Evolutionary conservation across 2,888 invertebrate species (phyloP).

Genomic region (Phengaris alcon): DNA sequence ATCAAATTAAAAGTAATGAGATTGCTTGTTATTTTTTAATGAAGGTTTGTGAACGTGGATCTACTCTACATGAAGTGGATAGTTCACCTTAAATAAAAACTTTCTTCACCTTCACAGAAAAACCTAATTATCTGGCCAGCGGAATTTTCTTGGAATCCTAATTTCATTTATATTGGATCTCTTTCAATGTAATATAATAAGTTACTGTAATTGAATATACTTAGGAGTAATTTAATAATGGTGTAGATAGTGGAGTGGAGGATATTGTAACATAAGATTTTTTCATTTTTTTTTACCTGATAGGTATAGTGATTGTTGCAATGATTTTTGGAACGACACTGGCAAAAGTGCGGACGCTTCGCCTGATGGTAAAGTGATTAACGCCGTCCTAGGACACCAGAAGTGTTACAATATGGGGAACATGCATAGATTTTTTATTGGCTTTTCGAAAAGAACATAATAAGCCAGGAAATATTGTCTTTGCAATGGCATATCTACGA

Average conservation of each 20-base stretch:
- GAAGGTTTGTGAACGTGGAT: constrained; percentile 25
- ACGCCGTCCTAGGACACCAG: neutral
- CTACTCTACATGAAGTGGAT: constrained; percentile 21
- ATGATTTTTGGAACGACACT: too few species aligned
- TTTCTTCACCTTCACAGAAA: constrained; percentile 18
- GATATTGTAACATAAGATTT: neutral
- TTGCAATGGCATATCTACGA: too few species aligned
- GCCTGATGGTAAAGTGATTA: too few species aligned
- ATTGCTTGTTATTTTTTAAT: constrained; percentile 26
- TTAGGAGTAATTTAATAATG: neutral
- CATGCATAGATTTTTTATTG: too few species aligned
- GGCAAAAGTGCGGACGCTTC: too few species aligned
- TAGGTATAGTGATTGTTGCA: neutral
- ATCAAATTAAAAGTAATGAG: constrained; percentile 25
- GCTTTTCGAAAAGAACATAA: too few species aligned
- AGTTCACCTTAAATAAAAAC: constrained; percentile 24
- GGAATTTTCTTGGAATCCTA: constrained; percentile 6
- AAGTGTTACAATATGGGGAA: too few species aligned
- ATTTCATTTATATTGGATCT: constrained; percentile 29
- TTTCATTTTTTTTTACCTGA: too few species aligned
- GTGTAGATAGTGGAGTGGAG: neutral
- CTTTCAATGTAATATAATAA: constrained; percentile 19
- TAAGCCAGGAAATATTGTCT: too few species aligned
- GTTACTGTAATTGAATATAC: constrained; percentile 6
- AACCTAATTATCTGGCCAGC: constrained; percentile 23